Evolutionary conservation across 1,140 invertebrate genomes (phyloP), one percentile per base, ranked within the genome.

Genomic region (Papilio machaon): DNA sequence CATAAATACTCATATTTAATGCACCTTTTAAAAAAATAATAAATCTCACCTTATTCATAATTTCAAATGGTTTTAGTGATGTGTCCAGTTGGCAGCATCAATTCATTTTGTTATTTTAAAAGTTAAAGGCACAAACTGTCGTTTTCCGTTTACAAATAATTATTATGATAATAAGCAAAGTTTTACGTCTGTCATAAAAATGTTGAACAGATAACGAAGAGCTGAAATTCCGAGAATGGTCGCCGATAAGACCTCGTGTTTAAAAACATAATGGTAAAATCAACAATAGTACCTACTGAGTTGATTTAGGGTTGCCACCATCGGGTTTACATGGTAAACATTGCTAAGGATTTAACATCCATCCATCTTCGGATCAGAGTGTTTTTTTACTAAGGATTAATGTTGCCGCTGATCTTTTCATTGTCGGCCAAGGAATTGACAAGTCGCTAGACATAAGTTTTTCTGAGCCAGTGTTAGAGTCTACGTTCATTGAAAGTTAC

Each of bases 181-280:
- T 79, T 79, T 67, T 79, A 79, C 47, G 77, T 9, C 43, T 64
- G 77, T 64, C 77, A 67, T 79, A 47, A 64, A 67, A 79, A 79
- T 35, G 77, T 70, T 35, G 2, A 70, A 70, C 23, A 47, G 77
- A 79, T 79, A 79, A 67, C 58, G 15, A 15, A 23, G 77, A 64
- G 58, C 77, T 47, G 52, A 78, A 43, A 79, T 79, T 67, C 77
- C 58, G 58, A 79, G 77, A 79, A 78, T 38, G 47, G 58, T 5
- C 35, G 77, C 8, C 35, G 77, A 79, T 67, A 79, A 79, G 58
- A 15, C 9, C 9, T 47, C 23, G 54, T 64, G 38, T 46, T 64
- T 67, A 46, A 64, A 64, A 79, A 64, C 77, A 23, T 77, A 54
- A 77, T 79, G 54, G 35, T 64, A 67, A 60, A 67, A 67, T 64